Percentiles rank a stretch among this genome's conserved stretches.
Evolutionary conservation across 2,888 invertebrate genomes (phyloP).

Genomic region (Nomada ferruginata): DNA sequence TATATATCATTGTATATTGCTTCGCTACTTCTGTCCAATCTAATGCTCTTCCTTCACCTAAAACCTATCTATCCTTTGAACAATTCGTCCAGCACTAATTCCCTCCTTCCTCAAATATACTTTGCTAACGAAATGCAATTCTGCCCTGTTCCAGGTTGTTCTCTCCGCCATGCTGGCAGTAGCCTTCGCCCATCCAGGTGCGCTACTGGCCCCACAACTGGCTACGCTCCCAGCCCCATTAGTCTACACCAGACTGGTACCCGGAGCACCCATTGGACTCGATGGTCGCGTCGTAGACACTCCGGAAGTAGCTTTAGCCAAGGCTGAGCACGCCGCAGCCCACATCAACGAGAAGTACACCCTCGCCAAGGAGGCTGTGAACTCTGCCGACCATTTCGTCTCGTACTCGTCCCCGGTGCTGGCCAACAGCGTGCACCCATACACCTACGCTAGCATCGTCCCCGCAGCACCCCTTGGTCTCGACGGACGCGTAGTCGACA

Average conservation of each 20-base stretch:
- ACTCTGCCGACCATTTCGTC: constrained; percentile 57
- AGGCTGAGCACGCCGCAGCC: constrained; percentile 81
- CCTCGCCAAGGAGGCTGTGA: constrained; percentile 67
- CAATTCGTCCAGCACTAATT: neutral
- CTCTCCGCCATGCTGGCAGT: constrained; percentile 71
- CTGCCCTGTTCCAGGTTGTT: constrained; percentile 51
- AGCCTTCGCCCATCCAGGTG: constrained; percentile 65
- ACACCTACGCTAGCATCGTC: constrained; percentile 53
- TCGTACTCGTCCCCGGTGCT: constrained; percentile 19
- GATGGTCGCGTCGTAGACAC: constrained; percentile 82
- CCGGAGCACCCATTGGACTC: constrained; percentile 77
- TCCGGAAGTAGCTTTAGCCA: constrained; percentile 79
- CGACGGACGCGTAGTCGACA: constrained; percentile 81
- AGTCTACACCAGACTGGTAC: constrained; percentile 63
- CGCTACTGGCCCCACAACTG: constrained; percentile 39
- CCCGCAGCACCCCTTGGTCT: constrained; percentile 77
- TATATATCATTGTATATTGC: too few species aligned
- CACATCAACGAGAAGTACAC: constrained; percentile 76
- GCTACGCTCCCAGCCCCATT: constrained; percentile 40
- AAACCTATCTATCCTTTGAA: neutral
- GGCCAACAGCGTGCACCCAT: neutral
- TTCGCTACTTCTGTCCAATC: too few species aligned
- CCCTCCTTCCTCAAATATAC: neutral
- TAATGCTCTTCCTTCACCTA: too few species aligned
- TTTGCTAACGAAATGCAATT: too few species aligned